Evolutionary conservation across 2,113 vertebrate genomes (phyloP).

Genomic region (Cochlearius cochlearius): DNA sequence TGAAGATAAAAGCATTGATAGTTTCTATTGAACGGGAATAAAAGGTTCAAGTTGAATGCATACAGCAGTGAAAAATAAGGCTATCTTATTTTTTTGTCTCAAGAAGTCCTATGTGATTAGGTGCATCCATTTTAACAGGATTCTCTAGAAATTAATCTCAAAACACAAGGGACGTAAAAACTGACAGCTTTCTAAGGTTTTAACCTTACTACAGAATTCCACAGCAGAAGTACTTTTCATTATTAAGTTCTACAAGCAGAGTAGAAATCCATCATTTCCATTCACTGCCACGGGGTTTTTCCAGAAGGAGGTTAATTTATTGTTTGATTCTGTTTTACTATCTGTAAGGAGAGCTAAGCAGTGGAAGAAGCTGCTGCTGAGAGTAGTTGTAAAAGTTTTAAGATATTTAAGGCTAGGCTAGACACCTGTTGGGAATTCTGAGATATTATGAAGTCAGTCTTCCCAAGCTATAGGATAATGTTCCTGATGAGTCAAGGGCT

Average conservation of each 20-base stretch:
- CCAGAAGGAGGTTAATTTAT: not conserved
- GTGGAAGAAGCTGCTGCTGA: not conserved
- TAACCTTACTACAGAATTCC: not conserved
- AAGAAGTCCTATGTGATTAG: not conserved
- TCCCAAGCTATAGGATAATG: not conserved
- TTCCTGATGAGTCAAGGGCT: not conserved
- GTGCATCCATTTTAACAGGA: not conserved
- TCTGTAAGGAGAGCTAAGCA: not conserved
- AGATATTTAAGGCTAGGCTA: not conserved
- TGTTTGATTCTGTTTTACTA: not conserved
- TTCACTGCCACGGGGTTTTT: not conserved
- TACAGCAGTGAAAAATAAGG: not conserved
- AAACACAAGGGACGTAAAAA: not conserved
- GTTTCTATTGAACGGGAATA: not conserved
- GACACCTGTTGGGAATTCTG: not conserved
- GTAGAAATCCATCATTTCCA: not conserved
- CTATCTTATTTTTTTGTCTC: not conserved
- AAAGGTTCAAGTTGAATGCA: not conserved
- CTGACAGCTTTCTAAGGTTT: not conserved
- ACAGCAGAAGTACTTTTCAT: not conserved
- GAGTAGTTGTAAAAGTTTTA: not conserved
- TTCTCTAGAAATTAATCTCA: not conserved
- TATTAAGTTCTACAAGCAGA: not conserved
- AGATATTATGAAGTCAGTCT: not conserved
- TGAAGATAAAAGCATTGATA: not conserved